Percentiles rank a stretch among this genome's conserved stretches.
phyloP scores from a whole-genome alignment of 2,888 invertebrate species.

The Matsumyia berberina region DNA sequence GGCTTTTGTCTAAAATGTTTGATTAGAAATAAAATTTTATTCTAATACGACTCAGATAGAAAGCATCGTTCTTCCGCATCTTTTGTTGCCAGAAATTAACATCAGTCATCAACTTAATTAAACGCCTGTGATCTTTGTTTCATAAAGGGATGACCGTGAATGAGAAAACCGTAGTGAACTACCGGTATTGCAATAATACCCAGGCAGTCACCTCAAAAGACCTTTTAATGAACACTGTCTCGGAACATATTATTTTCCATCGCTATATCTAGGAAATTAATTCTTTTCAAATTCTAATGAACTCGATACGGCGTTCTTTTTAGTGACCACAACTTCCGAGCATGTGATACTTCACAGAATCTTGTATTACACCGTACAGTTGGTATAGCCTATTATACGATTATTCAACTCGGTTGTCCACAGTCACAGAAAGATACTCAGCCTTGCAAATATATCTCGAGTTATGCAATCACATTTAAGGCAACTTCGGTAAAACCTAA shows the following conservation, averaged over 20 bases:
- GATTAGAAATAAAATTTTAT: too few species aligned
- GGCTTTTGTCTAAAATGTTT: too few species aligned
- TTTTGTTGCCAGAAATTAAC: too few species aligned
- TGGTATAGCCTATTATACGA: conserved; percentile 5
- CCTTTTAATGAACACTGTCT: background rate
- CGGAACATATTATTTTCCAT: background rate
- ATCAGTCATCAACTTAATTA: too few species aligned
- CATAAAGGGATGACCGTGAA: too few species aligned
- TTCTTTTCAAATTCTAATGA: conserved; percentile 1
- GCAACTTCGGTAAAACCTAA: background rate
- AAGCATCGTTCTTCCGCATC: too few species aligned
- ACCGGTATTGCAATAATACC: too few species aligned
- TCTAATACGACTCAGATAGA: too few species aligned
- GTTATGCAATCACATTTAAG: conserved; percentile 12
- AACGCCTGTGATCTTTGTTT: too few species aligned
- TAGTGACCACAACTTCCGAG: conserved; percentile 51
- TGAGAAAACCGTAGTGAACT: too few species aligned
- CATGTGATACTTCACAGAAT: conserved; percentile 21
- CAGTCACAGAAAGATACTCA: conserved; percentile 2
- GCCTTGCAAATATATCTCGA: conserved; percentile 35
- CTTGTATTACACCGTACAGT: conserved; percentile 11
- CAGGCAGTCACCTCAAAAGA: background rate
- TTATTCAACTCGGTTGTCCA: conserved; percentile 9
- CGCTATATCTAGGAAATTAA: background rate
- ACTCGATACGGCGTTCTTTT: conserved; percentile 8